A percentile compares a stretch with the other conserved stretches of the same genome.
These are phyloP conservation scores for Trisateles emortualis DNA, from an alignment of 2,888 invertebrate genomes.

Conservation along the genomic window DNA sequence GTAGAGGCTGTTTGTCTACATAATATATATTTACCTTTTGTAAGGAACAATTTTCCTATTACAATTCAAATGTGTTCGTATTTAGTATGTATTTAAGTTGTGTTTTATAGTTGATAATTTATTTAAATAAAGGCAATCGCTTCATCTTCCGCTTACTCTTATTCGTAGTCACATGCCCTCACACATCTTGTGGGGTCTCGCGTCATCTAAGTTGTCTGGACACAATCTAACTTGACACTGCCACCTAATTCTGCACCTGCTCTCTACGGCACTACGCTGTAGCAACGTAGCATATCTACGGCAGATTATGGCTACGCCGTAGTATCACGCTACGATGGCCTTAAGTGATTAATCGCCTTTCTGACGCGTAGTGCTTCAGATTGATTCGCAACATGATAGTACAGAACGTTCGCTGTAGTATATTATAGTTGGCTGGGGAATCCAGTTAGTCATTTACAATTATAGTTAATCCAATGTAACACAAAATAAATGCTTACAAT, in stretches of 20 bases:
- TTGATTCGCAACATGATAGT: conserved; percentile 19
- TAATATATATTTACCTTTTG: no score
- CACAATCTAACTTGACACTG: conserved; percentile 52
- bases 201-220: conserved; percentile 52
- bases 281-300: background rate
- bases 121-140: background rate
- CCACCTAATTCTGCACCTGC: conserved; percentile 23
- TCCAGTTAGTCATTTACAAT: background rate
- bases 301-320: no score
- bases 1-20: no score
- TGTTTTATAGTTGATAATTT: no score
- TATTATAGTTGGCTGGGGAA: background rate
- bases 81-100: no score
- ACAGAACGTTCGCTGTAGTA: background rate
- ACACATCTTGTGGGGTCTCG: conserved; percentile 28
- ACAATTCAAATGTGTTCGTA: no score
- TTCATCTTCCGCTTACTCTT: background rate
- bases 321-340: background rate
- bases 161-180: background rate
- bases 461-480: background rate
- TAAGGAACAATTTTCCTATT: no score
- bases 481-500: no score
- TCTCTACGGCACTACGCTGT: background rate
- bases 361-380: conserved; percentile 23
- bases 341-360: conserved; percentile 15